These are phyloP conservation scores for Aptenodytes forsteri DNA, from an alignment of 2,113 vertebrate genomes.

Conservation along the genomic window DNA sequence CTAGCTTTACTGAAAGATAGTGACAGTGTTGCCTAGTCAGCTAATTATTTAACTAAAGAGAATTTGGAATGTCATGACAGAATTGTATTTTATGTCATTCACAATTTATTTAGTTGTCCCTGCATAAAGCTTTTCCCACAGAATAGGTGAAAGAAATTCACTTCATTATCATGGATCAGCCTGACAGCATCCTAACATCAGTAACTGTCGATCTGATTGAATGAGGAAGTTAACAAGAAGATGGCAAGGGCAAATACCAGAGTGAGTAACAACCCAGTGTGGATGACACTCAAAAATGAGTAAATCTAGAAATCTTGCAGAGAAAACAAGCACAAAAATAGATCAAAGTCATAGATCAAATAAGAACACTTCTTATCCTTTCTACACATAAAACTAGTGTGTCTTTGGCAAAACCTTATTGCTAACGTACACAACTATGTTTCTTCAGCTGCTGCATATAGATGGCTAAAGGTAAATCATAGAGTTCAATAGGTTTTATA, in stretches of 20 bases:
- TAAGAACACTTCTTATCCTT: background rate
- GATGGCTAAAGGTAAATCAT: background rate
- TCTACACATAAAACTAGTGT: background rate
- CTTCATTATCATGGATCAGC: background rate
- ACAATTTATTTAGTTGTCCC: background rate
- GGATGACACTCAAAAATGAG: background rate
- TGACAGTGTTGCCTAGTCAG: background rate
- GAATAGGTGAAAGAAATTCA: background rate
- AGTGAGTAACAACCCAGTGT: background rate
- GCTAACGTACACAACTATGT: background rate
- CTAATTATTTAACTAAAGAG: background rate
- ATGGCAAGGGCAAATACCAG: background rate
- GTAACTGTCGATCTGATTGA: background rate
- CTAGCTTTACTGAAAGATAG: background rate
- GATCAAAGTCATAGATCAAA: background rate
- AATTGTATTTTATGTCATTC: background rate
- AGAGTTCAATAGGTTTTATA: background rate
- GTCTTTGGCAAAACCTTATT: background rate
- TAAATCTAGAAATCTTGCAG: background rate
- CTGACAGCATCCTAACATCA: background rate
- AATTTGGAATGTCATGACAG: background rate
- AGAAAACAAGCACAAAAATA: background rate
- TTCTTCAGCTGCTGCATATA: background rate
- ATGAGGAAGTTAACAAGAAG: background rate
- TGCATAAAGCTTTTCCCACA: background rate